Conservation (phyloP, 2,888 invertebrate species). For the Crematogaster levior region DNA sequence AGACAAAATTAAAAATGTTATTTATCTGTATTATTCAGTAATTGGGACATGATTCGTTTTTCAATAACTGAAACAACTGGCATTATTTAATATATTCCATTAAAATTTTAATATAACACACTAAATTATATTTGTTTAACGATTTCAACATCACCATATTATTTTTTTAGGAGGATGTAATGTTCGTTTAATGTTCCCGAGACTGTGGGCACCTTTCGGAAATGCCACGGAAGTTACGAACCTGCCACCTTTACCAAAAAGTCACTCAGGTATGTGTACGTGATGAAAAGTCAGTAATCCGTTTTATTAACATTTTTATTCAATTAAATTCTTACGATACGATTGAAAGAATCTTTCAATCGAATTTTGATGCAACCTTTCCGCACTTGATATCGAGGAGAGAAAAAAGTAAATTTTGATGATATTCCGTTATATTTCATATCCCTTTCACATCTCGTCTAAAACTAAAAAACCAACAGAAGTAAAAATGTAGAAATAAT, state of each 20-base stretch:
- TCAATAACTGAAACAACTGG: too few species aligned
- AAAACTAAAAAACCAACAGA: not conserved
- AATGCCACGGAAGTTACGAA: slow-evolving; percentile 81
- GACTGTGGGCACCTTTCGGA: slow-evolving; percentile 84
- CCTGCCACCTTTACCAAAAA: slow-evolving; percentile 81
- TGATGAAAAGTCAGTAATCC: not conserved
- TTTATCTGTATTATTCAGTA: too few species aligned
- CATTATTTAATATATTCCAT: too few species aligned
- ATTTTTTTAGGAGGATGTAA: slow-evolving; percentile 82
- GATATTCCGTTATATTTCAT: not conserved
- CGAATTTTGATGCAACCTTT: not conserved
- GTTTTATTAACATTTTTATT: not conserved
- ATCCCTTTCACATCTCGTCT: not conserved
- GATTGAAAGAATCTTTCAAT: slow-evolving; percentile 7
- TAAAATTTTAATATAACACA: too few species aligned
- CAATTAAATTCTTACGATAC: slow-evolving; percentile 26
- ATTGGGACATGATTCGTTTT: too few species aligned
- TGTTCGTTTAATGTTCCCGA: slow-evolving; percentile 84
- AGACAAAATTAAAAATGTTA: too few species aligned
- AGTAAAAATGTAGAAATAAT: not conserved
- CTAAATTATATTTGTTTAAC: too few species aligned
- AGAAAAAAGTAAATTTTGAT: not conserved
- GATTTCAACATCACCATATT: slow-evolving; percentile 3
- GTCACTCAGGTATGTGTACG: slow-evolving; percentile 81
- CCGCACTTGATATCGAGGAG: not conserved